Evolutionary conservation across 2,797 vertebrate species (phyloP), one percentile per base, ranked within the genome.

Genomic region (Brachyalestes nurse): DNA sequence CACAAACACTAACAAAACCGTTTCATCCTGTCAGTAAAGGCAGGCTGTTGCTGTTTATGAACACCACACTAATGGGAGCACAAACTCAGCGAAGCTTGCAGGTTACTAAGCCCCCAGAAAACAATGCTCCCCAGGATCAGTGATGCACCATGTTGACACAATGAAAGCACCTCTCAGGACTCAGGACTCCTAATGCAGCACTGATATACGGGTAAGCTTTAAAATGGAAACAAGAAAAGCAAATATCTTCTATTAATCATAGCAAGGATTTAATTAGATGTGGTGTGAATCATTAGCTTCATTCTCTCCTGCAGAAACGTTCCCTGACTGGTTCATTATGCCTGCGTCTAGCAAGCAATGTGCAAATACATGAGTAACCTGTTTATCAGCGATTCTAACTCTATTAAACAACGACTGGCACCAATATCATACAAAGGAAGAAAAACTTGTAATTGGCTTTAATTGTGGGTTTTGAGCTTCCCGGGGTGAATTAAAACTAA

Each of bases 231-330:
- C 65, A 45, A 21, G 17, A 67, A 82, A 47, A 25, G 47, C 58
- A 82, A 75, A 77, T 23, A 75, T 51, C 40, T 84, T 86, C 80
- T 61, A 82, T 83, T 85, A 60, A 85, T 73, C 76, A 73, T n/a
- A 65, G 57, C 62, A 34, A 72, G 58, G 69, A 81, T 82, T 80
- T 82, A 62, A 81, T 78, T 69, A 83, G 62, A 81, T 77, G 45
- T 60, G 23, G 49, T 60, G 75, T 77, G 71, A 84, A 77, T 83
- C 77, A 80, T 73, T 53, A 80, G 72, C 73, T 73, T 77, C 23
- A 72, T 23, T 58, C 53, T 42, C 62, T 78, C 71, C 61, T 62
- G 85, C 88, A 89, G 89, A 86, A 72, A 83, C 87, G 70, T 84
- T 86, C 82, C 86, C 86, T 61, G 75, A 75, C 19, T 49, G 47